A percentile compares a stretch with the other conserved stretches of the same genome.
Evolutionary conservation across 2,113 vertebrate species (phyloP).

Genomic region (Callipepla californica): DNA sequence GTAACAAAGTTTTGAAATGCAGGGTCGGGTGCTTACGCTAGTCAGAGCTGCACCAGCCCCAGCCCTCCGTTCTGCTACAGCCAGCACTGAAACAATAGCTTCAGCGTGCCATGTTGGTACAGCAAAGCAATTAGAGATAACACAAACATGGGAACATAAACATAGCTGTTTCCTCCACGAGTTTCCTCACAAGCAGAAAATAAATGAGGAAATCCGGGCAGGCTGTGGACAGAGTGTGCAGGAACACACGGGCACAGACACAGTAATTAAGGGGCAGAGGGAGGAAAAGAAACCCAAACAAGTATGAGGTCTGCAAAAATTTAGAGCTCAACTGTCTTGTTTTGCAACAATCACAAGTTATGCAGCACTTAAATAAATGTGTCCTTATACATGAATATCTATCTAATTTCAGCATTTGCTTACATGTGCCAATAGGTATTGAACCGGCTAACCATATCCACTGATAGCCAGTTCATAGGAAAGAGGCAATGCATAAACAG

Average conservation of each 20-base stretch:
- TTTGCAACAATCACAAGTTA: constrained; percentile 12
- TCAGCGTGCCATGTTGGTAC: neutral
- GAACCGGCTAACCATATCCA: neutral
- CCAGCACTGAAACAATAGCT: neutral
- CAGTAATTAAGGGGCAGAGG: neutral
- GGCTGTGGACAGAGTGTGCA: neutral
- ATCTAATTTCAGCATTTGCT: neutral
- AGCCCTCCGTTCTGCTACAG: neutral
- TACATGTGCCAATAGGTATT: neutral
- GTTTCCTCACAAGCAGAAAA: neutral
- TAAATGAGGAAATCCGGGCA: neutral
- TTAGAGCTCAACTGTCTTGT: neutral
- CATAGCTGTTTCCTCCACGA: neutral
- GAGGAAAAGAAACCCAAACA: neutral
- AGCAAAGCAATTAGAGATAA: neutral
- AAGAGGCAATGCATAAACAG: neutral
- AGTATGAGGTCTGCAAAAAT: neutral
- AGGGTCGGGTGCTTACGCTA: accelerated
- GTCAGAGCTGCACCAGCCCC: accelerated
- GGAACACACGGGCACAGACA: neutral
- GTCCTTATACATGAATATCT: neutral
- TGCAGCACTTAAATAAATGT: neutral
- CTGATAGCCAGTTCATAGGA: neutral
- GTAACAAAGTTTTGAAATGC: neutral
- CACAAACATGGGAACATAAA: neutral